phyloP scores from a whole-genome alignment of 2,888 invertebrate species.

The Drosophila peninsularis region DNA sequence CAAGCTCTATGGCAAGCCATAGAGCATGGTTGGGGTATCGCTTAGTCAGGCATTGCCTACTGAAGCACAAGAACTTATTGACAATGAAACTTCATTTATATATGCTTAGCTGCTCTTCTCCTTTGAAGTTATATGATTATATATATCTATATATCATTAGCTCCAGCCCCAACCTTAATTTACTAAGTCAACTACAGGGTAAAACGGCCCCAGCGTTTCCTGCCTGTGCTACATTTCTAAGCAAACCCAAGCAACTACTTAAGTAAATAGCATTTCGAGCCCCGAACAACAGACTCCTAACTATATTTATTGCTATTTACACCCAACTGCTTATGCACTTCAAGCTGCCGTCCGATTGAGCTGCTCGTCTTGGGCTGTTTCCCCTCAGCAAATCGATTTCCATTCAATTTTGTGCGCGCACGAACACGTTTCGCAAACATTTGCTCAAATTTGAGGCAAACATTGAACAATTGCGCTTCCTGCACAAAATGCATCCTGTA shows the following conservation, averaged over 20 bases:
- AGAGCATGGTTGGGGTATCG: too few species aligned
- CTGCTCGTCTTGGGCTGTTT: not conserved
- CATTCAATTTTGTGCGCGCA: conserved; percentile 18
- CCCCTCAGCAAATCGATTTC: conserved; percentile 23
- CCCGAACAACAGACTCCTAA: not conserved
- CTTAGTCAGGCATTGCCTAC: too few species aligned
- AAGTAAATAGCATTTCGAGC: not conserved
- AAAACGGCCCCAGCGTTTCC: too few species aligned
- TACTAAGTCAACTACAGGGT: too few species aligned
- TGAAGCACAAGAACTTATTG: too few species aligned
- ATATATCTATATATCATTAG: too few species aligned
- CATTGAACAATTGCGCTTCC: conserved; percentile 68
- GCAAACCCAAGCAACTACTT: not conserved
- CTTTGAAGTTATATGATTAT: too few species aligned
- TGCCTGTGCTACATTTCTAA: too few species aligned
- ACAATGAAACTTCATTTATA: too few species aligned
- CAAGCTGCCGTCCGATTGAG: not conserved
- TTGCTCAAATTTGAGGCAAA: conserved; percentile 34
- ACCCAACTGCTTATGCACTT: not conserved
- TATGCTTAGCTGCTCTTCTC: too few species aligned
- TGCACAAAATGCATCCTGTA: conserved; percentile 59
- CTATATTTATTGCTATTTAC: conserved; percentile 4
- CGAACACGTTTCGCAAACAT: conserved; percentile 65
- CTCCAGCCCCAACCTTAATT: too few species aligned
- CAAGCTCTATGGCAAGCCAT: too few species aligned